phyloP scores from a whole-genome alignment of 1,140 invertebrate genomes.

The Magallana gigas region DNA sequence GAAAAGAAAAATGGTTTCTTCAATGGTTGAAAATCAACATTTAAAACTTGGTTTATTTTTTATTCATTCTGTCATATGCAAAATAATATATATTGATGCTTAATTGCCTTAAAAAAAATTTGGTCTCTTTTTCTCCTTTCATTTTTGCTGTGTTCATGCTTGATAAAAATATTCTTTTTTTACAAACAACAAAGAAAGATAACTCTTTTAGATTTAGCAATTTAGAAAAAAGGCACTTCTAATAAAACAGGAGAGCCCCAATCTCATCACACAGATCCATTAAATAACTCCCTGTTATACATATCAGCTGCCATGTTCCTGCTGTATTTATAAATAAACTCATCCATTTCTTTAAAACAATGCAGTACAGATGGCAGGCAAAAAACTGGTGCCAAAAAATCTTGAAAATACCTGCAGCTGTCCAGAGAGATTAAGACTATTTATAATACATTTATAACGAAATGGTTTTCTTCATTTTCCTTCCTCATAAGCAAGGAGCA shows the following conservation, averaged over 20 bases:
- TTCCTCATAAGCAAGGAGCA: too few relatives aligned
- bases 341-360: not conserved
- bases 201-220: too few relatives aligned
- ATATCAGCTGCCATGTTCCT: not conserved
- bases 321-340: conserved; percentile 3
- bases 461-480: too few relatives aligned
- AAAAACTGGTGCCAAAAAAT: not conserved
- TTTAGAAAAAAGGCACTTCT: not conserved
- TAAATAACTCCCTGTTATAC: not conserved
- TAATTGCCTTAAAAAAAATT: too few relatives aligned
- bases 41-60: not conserved
- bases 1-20: not conserved
- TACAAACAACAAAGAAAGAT: too few relatives aligned
- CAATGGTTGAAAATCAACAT: not conserved
- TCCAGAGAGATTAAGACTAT: not conserved
- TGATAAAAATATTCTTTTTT: too few relatives aligned
- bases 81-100: not conserved
- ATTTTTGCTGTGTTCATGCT: too few relatives aligned
- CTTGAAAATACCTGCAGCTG: not conserved
- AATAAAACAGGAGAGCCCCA: not conserved
- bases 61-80: not conserved
- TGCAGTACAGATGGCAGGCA: not conserved
- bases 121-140: not conserved
- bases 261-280: not conserved
- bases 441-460: too few relatives aligned